phyloP scores from a whole-genome alignment of 2,113 vertebrate species.

The Anser cygnoides region DNA sequence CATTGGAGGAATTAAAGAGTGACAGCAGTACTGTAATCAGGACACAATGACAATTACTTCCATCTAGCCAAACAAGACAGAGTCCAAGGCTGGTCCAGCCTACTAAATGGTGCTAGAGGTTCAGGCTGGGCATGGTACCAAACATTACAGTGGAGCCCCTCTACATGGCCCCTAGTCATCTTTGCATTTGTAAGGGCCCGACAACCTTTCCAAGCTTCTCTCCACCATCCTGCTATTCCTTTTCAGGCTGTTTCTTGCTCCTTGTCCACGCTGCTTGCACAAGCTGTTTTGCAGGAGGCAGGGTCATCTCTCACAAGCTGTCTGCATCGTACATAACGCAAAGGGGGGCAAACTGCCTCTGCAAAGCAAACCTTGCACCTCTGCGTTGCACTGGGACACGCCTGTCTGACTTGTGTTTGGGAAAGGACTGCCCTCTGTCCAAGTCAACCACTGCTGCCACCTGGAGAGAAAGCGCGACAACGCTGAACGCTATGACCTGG shows the following conservation, averaged over 20 bases:
- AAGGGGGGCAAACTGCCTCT: not conserved
- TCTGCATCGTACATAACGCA: not conserved
- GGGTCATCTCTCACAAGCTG: not conserved
- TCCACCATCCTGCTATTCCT: not conserved
- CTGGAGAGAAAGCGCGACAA: not conserved
- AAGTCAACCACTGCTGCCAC: not conserved
- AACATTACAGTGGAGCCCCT: slow-evolving; percentile 24
- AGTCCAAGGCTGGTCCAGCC: slow-evolving; percentile 29
- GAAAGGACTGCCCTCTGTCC: not conserved
- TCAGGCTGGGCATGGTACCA: slow-evolving; percentile 48
- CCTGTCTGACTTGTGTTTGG: rapidly evolving
- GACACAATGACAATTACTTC: slow-evolving; percentile 33
- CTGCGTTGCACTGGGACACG: not conserved
- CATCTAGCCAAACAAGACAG: not conserved
- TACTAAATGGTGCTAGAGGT: slow-evolving; percentile 23
- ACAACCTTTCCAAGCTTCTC: slow-evolving; percentile 22
- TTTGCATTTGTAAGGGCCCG: not conserved
- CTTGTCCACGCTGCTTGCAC: not conserved
- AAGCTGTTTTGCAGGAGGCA: not conserved
- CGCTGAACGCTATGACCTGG: not conserved
- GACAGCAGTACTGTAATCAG: not conserved
- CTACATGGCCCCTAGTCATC: not conserved
- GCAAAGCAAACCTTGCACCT: not conserved
- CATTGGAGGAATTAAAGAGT: slow-evolving; percentile 33
- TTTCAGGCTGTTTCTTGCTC: slow-evolving; percentile 20